phyloP scores from a whole-genome alignment of 2,797 vertebrate genomes.

The Triplophysa yarkandensis region DNA sequence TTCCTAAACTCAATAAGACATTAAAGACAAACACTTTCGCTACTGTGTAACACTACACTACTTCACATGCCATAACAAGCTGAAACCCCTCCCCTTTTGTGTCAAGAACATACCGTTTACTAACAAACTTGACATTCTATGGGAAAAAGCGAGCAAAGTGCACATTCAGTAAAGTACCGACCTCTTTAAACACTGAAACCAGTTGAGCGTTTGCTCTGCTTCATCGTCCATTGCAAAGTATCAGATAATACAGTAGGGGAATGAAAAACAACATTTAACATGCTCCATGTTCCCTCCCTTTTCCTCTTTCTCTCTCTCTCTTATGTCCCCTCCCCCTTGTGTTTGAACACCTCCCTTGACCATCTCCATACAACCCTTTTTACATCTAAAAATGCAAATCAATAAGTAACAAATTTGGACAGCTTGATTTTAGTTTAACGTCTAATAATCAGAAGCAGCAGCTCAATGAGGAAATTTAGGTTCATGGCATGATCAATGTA shows the following conservation, averaged over 20 bases:
- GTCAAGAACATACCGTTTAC: conserved; percentile 17
- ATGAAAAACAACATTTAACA: conserved; percentile 11
- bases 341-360: conserved; percentile 35
- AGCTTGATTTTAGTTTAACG: background rate
- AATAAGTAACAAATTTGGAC: background rate
- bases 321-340: conserved; percentile 61
- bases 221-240: conserved; percentile 63
- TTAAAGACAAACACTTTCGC: background rate
- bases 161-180: conserved; percentile 55
- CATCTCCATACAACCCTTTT: too few relatives aligned
- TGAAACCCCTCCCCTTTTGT: conserved; percentile 6
- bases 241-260: conserved; percentile 28
- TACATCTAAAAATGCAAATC: too few relatives aligned
- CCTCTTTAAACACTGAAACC: conserved; percentile 68
- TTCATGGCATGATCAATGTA: background rate
- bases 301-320: conserved; percentile 29
- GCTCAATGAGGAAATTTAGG: background rate
- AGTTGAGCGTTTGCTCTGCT: conserved; percentile 43
- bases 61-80: conserved; percentile 14
- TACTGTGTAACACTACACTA: background rate
- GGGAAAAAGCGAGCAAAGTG: conserved; percentile 24
- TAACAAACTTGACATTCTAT: background rate
- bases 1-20: background rate
- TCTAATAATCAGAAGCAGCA: background rate
- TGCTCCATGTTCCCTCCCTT: background rate